phyloP scores from a whole-genome alignment of 2,888 invertebrate species.

The Shargacucullia verbasci region DNA sequence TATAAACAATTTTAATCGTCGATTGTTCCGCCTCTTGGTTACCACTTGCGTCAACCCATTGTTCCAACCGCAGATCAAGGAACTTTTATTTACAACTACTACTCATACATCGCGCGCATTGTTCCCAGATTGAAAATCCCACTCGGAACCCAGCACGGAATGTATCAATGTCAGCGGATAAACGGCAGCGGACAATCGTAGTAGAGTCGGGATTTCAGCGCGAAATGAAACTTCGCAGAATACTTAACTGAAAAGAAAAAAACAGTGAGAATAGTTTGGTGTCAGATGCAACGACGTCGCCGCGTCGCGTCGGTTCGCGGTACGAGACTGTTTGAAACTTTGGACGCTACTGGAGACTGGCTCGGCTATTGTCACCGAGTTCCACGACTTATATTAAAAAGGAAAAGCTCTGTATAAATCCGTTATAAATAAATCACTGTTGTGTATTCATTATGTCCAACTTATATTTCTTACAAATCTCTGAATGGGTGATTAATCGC shows the following conservation, averaged over 20 bases:
- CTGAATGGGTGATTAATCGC: constrained; percentile 40
- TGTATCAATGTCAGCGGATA: constrained; percentile 75
- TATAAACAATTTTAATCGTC: constrained; percentile 85
- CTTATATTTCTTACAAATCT: constrained; percentile 27
- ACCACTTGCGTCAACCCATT: constrained; percentile 78
- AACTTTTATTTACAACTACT: constrained; percentile 63
- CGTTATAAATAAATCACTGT: constrained; percentile 33
- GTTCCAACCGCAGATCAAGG: constrained; percentile 68
- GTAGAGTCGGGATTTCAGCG: constrained; percentile 67
- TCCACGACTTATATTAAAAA: constrained; percentile 57
- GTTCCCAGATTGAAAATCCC: constrained; percentile 68
- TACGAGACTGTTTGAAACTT: constrained; percentile 77
- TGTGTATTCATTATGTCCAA: constrained; percentile 17
- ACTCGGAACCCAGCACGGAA: constrained; percentile 65
- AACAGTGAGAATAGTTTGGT: constrained; percentile 77
- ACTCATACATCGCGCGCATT: constrained; percentile 70
- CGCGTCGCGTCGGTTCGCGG: constrained; percentile 66
- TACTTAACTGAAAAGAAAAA: constrained; percentile 78
- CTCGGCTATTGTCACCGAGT: constrained; percentile 57
- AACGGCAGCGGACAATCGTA: constrained; percentile 67
- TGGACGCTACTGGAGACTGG: constrained; percentile 59
- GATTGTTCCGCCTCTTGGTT: constrained; percentile 81
- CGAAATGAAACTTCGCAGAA: constrained; percentile 80
- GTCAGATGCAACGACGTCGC: constrained; percentile 81
- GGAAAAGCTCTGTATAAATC: constrained; percentile 21